phyloP scores from a whole-genome alignment of 2,888 invertebrate species.

The Hylaea fasciaria region DNA sequence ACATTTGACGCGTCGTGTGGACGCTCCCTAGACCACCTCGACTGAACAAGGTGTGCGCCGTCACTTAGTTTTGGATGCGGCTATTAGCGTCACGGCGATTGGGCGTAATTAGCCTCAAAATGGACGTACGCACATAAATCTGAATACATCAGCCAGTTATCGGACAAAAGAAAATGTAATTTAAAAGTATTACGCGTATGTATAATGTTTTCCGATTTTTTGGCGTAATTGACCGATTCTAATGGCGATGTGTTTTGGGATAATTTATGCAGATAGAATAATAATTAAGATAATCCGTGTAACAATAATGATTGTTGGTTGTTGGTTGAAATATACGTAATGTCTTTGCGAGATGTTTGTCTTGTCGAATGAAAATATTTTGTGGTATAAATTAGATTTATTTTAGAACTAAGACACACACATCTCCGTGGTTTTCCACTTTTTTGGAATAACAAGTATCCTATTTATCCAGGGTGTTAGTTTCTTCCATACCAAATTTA shows the following conservation, averaged over 20 bases:
- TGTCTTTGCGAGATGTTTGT: too few relatives aligned
- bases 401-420: too few relatives aligned
- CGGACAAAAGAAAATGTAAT: conserved; percentile 10
- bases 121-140: conserved; percentile 63
- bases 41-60: conserved; percentile 42
- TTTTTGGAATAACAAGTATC: too few relatives aligned
- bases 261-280: too few relatives aligned
- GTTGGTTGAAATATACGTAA: too few relatives aligned
- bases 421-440: too few relatives aligned
- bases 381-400: too few relatives aligned
- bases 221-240: background rate
- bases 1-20: background rate
- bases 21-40: conserved; percentile 1
- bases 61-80: conserved; percentile 65
- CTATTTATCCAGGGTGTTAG: too few relatives aligned
- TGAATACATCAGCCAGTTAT: conserved; percentile 42
- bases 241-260: background rate
- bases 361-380: too few relatives aligned
- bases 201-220: background rate
- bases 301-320: too few relatives aligned
- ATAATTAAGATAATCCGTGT: too few relatives aligned
- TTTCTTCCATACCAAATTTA: too few relatives aligned
- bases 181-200: background rate
- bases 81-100: conserved; percentile 70
- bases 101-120: conserved; percentile 76